A percentile compares a stretch with the other conserved stretches of the same genome.
Conservation (phyloP, 2,113 vertebrate species). For the Neotoma lepida region DNA sequence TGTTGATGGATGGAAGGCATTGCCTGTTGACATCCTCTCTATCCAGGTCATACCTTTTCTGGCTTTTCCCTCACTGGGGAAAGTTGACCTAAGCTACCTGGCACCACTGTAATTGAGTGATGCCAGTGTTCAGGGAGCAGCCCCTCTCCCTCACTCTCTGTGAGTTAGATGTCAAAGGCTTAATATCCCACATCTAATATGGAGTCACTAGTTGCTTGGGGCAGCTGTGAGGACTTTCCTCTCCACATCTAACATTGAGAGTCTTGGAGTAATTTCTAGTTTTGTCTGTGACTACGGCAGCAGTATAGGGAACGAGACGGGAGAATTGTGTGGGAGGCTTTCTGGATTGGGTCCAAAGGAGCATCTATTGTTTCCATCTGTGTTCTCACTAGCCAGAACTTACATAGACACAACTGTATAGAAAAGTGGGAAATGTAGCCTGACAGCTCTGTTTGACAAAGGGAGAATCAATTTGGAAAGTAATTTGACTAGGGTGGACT, state of each 20-base stretch:
- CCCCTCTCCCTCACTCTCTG: not conserved
- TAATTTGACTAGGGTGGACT: not conserved
- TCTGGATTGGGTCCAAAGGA: not conserved
- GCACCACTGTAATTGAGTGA: not conserved
- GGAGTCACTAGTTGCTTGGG: not conserved
- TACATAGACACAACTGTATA: not conserved
- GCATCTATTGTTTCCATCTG: not conserved
- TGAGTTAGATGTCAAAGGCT: not conserved
- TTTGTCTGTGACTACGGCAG: not conserved
- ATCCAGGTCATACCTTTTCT: not conserved
- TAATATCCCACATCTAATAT: not conserved
- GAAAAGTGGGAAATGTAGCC: not conserved
- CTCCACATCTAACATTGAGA: not conserved
- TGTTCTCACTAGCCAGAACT: not conserved
- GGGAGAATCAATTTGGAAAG: not conserved
- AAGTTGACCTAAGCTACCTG: not conserved
- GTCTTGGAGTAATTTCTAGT: not conserved
- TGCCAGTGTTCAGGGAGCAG: not conserved
- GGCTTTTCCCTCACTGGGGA: not conserved
- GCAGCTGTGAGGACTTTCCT: not conserved
- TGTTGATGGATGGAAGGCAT: not conserved
- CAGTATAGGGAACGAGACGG: not conserved
- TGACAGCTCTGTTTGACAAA: not conserved
- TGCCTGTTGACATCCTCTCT: not conserved
- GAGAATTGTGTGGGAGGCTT: not conserved